phyloP scores from a whole-genome alignment of 1,140 invertebrate species.

The Octopus sinensis region DNA sequence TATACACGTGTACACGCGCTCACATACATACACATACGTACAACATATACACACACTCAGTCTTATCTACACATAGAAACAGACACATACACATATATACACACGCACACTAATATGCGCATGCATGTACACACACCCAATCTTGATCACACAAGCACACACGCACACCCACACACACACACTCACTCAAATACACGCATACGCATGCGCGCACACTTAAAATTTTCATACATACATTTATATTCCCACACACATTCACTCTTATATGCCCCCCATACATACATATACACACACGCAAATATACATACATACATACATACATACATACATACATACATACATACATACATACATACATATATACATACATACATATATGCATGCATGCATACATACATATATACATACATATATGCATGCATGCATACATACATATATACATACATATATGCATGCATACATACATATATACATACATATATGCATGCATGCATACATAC shows the following conservation, averaged over 20 bases:
- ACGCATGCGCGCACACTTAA: neutral
- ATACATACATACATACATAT: neutral
- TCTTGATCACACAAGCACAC: neutral
- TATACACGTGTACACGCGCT: neutral
- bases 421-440: neutral
- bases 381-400: neutral
- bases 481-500: neutral
- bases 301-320: slow-evolving; percentile 19
- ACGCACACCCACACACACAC: neutral
- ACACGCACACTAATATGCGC: neutral
- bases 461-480: neutral
- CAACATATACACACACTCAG: neutral
- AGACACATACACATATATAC: neutral
- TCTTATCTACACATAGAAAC: neutral
- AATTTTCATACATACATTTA: neutral
- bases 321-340: neutral
- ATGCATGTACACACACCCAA: neutral
- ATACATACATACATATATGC: neutral
- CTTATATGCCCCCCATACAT: neutral
- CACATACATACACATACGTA: neutral
- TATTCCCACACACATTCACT: neutral
- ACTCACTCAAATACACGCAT: neutral
- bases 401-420: neutral
- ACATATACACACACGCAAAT: slow-evolving; percentile 8
- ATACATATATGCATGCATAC: neutral